Base-by-base conservation (phyloP, 2,113 vertebrate species). In the Dolichotis patagonum region DNA sequence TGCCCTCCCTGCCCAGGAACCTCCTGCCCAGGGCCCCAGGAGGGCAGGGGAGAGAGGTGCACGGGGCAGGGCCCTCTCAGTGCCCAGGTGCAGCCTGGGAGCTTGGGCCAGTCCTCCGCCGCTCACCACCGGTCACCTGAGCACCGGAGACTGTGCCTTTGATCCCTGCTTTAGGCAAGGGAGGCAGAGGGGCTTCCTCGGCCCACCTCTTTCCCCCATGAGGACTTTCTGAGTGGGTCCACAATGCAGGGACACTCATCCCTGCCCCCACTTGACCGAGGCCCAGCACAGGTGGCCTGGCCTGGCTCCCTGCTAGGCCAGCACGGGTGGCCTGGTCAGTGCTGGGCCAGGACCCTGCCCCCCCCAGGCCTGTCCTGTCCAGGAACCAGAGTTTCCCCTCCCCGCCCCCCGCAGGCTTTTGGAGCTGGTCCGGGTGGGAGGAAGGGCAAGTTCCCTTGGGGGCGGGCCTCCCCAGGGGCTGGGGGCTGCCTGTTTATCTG, bases 311-410 rank as follows among this genome's bases (percentile, higher is more conserved):
- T 1, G 41, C 10, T 43, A n/a, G n/a, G n/a, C n/a, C n/a, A n/a
- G n/a, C n/a, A n/a, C n/a, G n/a, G n/a, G n/a, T 46, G 2, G 54
- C n/a, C 3, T 26, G 90, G 75, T 46, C 63, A 6, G 30, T 0
- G 22, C 12, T 84, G 54, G 63, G 16, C 52, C n/a, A 20, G 73
- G 92, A 19, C 35, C n/a, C 81, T 54, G 17, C 5, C 80, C 43
- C 41, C 43, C 30, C 32, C 17, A 32, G 56, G 11, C 16, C 41
- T 3, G 5, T 63, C 19, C 73, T 26, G 19, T 32, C 17, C 9
- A 0, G 26, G 12, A 41, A 16, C 3, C 28, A 4, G 24, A 20
- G 12, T 1, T 43, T 22, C 16, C 0, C 71, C 24, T 11, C 14
- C 0, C 71, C n/a, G n/a, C n/a, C n/a, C n/a, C n/a, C 24, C 16